phyloP scores from a whole-genome alignment of 2,113 vertebrate species.

The Gallinago jamesoni region DNA sequence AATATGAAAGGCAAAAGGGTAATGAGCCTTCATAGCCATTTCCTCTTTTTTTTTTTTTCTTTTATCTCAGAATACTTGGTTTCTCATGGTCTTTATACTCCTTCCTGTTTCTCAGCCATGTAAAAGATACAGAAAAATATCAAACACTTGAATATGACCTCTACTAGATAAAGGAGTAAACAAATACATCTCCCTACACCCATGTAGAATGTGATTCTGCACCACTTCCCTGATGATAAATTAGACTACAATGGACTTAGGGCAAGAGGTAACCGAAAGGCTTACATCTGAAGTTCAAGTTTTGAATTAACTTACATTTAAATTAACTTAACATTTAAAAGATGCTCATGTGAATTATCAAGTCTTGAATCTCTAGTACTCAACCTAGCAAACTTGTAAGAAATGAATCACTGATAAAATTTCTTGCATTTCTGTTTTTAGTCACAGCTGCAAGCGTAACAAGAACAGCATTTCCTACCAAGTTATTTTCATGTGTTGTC shows the following conservation, averaged over 20 bases:
- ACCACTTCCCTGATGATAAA: neutral
- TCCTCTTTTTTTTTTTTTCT: neutral
- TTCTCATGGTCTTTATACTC: neutral
- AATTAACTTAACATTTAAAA: neutral
- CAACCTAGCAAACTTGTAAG: neutral
- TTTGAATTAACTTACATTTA: neutral
- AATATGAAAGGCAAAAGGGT: neutral
- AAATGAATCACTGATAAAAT: neutral
- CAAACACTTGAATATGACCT: neutral
- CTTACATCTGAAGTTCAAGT: neutral
- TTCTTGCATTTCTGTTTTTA: neutral
- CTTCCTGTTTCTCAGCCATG: slow-evolving; percentile 31
- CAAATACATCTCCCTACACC: neutral
- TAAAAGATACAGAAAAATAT: neutral
- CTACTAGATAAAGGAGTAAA: neutral
- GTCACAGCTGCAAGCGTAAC: neutral
- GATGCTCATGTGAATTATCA: neutral
- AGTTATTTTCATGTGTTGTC: neutral
- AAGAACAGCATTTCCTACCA: neutral
- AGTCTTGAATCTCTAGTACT: neutral
- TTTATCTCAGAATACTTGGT: neutral
- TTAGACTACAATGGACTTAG: neutral
- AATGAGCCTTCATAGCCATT: neutral
- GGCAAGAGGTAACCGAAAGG: neutral
- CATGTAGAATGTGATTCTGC: neutral